phyloP scores from a whole-genome alignment of 2,888 invertebrate species.

The Chymomyza fuscimana region DNA sequence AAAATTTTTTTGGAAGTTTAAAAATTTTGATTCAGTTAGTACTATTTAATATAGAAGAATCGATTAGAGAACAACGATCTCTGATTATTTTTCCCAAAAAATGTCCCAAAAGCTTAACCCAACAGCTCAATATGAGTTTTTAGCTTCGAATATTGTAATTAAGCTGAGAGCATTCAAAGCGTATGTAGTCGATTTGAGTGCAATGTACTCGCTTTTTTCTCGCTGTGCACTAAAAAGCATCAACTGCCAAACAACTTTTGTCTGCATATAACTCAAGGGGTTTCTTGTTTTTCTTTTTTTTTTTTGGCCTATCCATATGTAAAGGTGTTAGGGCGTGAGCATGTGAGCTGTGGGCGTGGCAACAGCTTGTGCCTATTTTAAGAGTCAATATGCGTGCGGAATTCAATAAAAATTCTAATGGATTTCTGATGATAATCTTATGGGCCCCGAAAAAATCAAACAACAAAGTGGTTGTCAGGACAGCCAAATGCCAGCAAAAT shows the following conservation, averaged over 20 bases:
- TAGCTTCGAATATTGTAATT: too few species aligned
- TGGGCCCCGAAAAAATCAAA: conserved; percentile 60
- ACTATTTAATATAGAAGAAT: too few species aligned
- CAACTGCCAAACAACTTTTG: neutral
- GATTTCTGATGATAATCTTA: conserved; percentile 75
- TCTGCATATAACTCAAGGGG: conserved; percentile 55
- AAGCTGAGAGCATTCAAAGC: too few species aligned
- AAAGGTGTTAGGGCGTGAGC: neutral
- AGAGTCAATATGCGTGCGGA: conserved; percentile 54
- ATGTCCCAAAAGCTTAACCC: too few species aligned
- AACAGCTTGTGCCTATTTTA: conserved; percentile 24
- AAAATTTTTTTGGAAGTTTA: too few species aligned
- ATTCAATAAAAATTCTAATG: conserved; percentile 76
- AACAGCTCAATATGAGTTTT: too few species aligned
- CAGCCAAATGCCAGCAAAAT: conserved; percentile 26
- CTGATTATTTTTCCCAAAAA: too few species aligned
- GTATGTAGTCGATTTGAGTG: too few species aligned
- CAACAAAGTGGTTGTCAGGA: conserved; percentile 53
- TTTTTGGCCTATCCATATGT: neutral
- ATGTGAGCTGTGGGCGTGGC: conserved; percentile 16
- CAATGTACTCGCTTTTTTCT: neutral
- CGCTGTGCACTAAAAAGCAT: neutral
- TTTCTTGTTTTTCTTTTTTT: conserved; percentile 24
- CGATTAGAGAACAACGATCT: too few species aligned
- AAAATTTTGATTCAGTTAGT: too few species aligned